Percentiles rank a stretch among this genome's conserved stretches.
phyloP scores from a whole-genome alignment of 35 echinoderm and acorn worm species.

The Acanthaster planci region DNA sequence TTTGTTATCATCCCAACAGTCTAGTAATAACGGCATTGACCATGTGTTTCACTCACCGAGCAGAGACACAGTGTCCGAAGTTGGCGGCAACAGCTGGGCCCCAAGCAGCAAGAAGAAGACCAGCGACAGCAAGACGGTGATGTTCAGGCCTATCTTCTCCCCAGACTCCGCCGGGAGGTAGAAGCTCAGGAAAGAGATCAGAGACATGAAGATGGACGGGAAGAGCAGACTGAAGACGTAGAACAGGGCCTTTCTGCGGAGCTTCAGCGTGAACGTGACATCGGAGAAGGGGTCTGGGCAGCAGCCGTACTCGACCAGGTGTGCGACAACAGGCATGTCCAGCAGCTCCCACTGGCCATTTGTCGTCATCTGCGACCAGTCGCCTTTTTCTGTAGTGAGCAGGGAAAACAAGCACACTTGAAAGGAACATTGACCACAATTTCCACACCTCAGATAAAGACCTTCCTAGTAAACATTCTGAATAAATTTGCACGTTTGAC shows the following conservation, averaged over 20 bases:
- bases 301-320: constrained; percentile 74
- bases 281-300: constrained; percentile 89
- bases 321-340: constrained; percentile 61
- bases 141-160: constrained; percentile 89
- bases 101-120: constrained; percentile 88
- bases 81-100: constrained; percentile 80
- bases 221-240: constrained; percentile 86
- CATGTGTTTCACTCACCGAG: constrained; percentile 62
- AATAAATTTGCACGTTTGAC: too few relatives aligned
- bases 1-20: too few relatives aligned
- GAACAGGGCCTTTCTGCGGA: constrained; percentile 76
- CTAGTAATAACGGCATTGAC: too few relatives aligned
- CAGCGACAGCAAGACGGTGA: constrained; percentile 77
- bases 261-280: constrained; percentile 59
- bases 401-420: background rate
- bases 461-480: too few relatives aligned
- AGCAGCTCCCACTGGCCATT: constrained; percentile 91
- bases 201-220: constrained; percentile 79
- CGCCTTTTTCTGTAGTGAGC: constrained; percentile 50
- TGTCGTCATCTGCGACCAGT: constrained; percentile 62
- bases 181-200: constrained; percentile 77
- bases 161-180: constrained; percentile 83
- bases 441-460: too few relatives aligned
- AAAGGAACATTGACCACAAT: too few relatives aligned
- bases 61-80: constrained; percentile 66